phyloP scores from a whole-genome alignment of 2,113 vertebrate genomes.

The Taxidea taxus region DNA sequence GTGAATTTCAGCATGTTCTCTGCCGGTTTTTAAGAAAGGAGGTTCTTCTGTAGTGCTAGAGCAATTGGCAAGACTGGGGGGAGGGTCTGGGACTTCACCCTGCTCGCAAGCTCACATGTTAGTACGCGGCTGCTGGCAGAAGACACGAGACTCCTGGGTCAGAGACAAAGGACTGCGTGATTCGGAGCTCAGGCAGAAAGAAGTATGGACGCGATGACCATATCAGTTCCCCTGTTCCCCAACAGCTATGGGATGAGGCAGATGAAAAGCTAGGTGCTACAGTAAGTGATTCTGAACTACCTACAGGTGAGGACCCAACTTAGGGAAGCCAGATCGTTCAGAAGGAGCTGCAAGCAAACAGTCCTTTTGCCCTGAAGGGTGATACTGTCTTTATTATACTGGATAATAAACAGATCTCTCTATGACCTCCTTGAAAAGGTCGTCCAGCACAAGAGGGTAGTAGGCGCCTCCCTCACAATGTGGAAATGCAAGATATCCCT shows the following conservation, averaged over 20 bases:
- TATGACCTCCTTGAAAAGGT: not conserved
- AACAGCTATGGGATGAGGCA: accelerated
- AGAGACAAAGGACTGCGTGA: not conserved
- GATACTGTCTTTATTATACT: not conserved
- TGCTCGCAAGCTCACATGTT: no score
- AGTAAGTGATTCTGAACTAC: accelerated
- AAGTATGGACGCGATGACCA: accelerated
- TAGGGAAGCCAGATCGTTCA: accelerated
- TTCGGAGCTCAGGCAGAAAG: not conserved
- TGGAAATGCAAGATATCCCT: accelerated
- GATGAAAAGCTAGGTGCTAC: accelerated
- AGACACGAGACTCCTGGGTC: not conserved
- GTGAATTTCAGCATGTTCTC: not conserved
- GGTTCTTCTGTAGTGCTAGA: not conserved
- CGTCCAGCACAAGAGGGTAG: not conserved
- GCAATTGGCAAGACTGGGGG: not conserved
- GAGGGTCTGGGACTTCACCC: not conserved
- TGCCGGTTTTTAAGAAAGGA: not conserved
- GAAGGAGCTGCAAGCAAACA: not conserved
- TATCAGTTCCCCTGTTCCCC: not conserved
- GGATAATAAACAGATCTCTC: not conserved
- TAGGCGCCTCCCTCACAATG: not conserved
- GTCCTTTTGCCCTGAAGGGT: not conserved
- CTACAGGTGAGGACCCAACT: not conserved
- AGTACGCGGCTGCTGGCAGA: not conserved